phyloP scores from a whole-genome alignment of 1,140 invertebrate genomes.

The Meloidogyne exigua region DNA sequence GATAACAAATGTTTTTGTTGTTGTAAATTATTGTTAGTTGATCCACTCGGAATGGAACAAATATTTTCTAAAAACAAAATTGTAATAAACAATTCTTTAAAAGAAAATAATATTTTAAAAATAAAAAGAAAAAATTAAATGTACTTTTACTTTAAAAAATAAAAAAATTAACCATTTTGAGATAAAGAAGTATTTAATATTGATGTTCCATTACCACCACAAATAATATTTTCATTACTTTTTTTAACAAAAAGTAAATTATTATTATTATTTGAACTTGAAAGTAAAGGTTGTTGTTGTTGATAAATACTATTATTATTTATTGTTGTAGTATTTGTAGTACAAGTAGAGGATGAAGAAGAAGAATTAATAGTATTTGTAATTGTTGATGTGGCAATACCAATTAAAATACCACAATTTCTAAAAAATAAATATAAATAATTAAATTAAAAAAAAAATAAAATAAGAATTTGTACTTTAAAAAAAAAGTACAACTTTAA shows the following conservation, averaged over 20 bases:
- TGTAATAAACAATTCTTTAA: no score
- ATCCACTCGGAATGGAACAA: conserved; percentile 3
- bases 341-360: background rate
- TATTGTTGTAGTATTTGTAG: no score
- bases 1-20: background rate
- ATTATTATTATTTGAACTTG: background rate
- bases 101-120: background rate
- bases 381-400: background rate
- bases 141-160: background rate
- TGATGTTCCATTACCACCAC: background rate
- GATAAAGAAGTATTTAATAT: background rate
- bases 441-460: background rate
- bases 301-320: background rate
- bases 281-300: background rate
- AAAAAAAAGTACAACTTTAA: background rate
- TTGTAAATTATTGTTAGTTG: background rate
- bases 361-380: background rate
- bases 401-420: conserved; percentile 2
- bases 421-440: background rate
- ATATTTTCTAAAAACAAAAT: background rate
- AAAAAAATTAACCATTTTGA: background rate
- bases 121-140: background rate
- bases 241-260: background rate
- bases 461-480: background rate
- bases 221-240: background rate